These are phyloP conservation scores for Manduca sexta DNA, from an alignment of 1,140 invertebrate genomes.

Conservation along the genomic window DNA sequence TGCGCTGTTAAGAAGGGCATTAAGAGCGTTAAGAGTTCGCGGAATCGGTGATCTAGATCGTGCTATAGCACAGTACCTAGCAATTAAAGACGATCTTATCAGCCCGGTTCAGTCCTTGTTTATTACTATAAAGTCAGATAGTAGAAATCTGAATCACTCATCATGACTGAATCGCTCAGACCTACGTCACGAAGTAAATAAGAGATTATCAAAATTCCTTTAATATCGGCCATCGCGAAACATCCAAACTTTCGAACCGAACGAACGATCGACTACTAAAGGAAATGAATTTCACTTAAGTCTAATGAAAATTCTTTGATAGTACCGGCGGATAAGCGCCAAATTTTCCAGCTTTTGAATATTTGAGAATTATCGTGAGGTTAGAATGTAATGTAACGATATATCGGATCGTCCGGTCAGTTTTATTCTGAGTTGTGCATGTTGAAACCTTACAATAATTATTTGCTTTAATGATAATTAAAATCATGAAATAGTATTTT, in stretches of 20 bases:
- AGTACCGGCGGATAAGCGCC: slow-evolving; percentile 7
- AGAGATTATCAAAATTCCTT: slow-evolving; percentile 19
- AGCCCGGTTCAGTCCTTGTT: too few relatives aligned
- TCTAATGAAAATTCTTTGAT: slow-evolving; percentile 35
- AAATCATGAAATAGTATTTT: too few relatives aligned
- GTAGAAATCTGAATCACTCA: not conserved
- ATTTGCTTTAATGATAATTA: too few relatives aligned
- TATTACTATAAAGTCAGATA: too few relatives aligned
- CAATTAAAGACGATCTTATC: too few relatives aligned
- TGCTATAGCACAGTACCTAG: too few relatives aligned
- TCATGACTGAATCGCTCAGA: not conserved
- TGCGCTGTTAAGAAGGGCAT: too few relatives aligned
- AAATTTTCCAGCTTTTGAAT: slow-evolving; percentile 5
- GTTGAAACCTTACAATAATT: too few relatives aligned
- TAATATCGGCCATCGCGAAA: slow-evolving; percentile 15
- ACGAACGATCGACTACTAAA: slow-evolving; percentile 7
- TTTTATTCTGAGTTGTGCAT: too few relatives aligned
- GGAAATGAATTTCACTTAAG: slow-evolving; percentile 28
- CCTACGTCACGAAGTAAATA: slow-evolving; percentile 1
- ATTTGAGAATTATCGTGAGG: slow-evolving; percentile 2
- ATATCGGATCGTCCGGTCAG: not conserved
- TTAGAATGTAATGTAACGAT: not conserved
- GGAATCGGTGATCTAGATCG: too few relatives aligned
- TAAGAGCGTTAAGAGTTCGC: too few relatives aligned
- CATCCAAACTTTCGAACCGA: slow-evolving; percentile 18